Percentiles rank a stretch among this genome's conserved stretches.
These are phyloP conservation scores for Sciurus vulgaris DNA, from an alignment of 2,797 vertebrate genomes.

Conservation along the genomic window DNA sequence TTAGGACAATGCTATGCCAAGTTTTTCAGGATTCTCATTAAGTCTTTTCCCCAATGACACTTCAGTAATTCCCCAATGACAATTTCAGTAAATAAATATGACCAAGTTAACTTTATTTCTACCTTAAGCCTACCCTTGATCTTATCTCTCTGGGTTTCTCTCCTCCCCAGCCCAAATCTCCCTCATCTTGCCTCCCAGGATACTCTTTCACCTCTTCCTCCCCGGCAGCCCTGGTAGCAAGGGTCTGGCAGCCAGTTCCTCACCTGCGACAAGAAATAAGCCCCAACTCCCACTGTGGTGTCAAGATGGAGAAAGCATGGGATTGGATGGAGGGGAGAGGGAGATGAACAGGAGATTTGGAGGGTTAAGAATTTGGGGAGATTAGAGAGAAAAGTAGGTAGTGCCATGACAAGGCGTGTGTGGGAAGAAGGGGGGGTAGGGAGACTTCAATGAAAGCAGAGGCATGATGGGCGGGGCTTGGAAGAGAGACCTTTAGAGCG, in stretches of 20 bases:
- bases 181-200: not conserved
- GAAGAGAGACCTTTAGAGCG: not conserved
- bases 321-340: not conserved
- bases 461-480: too few relatives aligned
- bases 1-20: constrained; percentile 38
- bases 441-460: not conserved
- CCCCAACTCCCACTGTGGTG: accelerated
- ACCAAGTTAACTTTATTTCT: constrained; percentile 18
- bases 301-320: not conserved
- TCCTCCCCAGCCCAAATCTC: not conserved
- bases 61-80: not conserved
- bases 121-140: not conserved
- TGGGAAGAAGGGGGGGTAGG: not conserved
- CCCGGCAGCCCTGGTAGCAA: not conserved
- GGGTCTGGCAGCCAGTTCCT: not conserved
- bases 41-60: not conserved
- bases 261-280: too few relatives aligned
- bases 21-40: constrained; percentile 15
- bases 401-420: accelerated
- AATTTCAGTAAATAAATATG: not conserved
- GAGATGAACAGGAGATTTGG: not conserved
- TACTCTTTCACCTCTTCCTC: not conserved
- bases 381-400: not conserved
- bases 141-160: not conserved
- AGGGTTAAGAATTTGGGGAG: not conserved